These are phyloP conservation scores for Phainopepla nitens DNA, from an alignment of 2,113 vertebrate species.

Conservation along the genomic window DNA sequence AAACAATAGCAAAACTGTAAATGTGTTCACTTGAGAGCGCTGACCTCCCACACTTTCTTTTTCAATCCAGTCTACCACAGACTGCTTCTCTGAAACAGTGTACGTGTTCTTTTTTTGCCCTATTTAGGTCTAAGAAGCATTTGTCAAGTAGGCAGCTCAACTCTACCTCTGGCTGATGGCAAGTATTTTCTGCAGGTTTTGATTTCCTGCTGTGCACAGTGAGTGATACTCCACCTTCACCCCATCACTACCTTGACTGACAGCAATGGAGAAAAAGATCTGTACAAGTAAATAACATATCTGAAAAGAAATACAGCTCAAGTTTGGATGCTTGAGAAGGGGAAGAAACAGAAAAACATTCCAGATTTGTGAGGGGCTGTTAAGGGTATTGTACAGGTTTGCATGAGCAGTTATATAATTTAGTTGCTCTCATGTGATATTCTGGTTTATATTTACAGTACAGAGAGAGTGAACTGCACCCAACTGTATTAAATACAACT, in stretches of 20 bases:
- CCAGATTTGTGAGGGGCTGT: not conserved
- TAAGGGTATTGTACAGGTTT: not conserved
- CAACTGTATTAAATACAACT: not conserved
- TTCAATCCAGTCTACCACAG: not conserved
- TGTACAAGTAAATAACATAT: not conserved
- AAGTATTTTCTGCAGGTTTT: not conserved
- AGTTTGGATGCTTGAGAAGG: not conserved
- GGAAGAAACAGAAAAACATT: constrained; percentile 12
- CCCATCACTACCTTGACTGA: not conserved
- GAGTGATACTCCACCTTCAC: not conserved
- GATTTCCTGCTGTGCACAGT: not conserved
- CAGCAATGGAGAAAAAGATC: not conserved
- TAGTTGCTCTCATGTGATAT: constrained; percentile 15
- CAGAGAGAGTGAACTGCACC: not conserved
- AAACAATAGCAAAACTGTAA: not conserved
- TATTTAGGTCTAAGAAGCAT: not conserved
- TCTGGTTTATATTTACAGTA: constrained; percentile 12
- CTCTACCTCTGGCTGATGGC: not conserved
- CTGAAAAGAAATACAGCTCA: not conserved
- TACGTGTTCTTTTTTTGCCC: not conserved
- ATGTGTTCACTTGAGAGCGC: not conserved
- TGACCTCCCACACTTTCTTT: not conserved
- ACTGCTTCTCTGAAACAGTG: not conserved
- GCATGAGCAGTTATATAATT: constrained; percentile 15
- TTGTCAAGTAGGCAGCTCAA: not conserved